Percentiles rank a stretch among this genome's conserved stretches.
Evolutionary conservation across 2,113 vertebrate species (phyloP).

Genomic region (Enhydra lutris): DNA sequence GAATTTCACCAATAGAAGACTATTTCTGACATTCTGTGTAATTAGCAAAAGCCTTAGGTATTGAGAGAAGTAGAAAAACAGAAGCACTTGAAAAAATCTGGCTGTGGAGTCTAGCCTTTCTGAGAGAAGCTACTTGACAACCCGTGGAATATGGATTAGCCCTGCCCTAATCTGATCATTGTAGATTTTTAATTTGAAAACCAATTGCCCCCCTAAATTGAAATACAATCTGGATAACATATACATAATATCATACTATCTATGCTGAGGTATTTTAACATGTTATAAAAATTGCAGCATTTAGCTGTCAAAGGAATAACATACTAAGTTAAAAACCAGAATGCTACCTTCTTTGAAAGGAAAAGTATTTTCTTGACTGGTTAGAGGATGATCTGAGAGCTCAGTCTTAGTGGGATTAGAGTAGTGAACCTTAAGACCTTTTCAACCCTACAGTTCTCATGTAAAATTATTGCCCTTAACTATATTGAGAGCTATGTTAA

Average conservation of each 20-base stretch:
- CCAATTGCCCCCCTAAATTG: background rate
- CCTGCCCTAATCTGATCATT: background rate
- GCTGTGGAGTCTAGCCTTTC: background rate
- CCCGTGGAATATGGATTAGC: background rate
- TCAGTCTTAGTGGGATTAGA: background rate
- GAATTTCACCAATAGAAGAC: background rate
- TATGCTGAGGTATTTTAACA: background rate
- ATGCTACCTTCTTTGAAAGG: background rate
- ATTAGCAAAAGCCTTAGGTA: background rate
- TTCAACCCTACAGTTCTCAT: background rate
- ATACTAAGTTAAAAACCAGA: background rate
- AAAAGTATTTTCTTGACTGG: background rate
- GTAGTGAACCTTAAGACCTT: background rate
- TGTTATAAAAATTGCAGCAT: background rate
- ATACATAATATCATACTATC: background rate
- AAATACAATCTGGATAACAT: background rate
- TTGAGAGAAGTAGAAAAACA: slow-evolving; percentile 27
- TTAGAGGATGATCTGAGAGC: background rate
- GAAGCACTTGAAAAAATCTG: background rate
- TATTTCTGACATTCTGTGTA: slow-evolving; percentile 6
- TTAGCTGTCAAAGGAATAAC: background rate
- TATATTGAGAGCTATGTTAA: background rate
- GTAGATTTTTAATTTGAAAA: background rate
- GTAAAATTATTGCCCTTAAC: background rate
- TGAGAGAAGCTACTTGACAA: background rate